A percentile compares a stretch with the other conserved stretches of the same genome.
Evolutionary conservation across 2,797 vertebrate genomes (phyloP).

Genomic region (Alectoris magna): DNA sequence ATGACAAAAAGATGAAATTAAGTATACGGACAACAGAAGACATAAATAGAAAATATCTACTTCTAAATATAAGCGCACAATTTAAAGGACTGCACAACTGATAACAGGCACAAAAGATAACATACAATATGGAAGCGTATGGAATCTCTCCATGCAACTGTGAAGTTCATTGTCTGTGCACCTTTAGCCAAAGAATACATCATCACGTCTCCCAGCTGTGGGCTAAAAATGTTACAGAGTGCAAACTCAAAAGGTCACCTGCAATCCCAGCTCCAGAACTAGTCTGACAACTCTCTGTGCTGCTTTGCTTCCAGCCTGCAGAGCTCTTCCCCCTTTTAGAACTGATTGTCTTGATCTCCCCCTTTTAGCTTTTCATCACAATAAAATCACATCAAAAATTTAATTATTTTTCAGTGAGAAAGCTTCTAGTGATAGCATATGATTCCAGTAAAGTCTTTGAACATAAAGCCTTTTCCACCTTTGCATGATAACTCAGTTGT

Average conservation of each 20-base stretch:
- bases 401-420: slow-evolving; percentile 30
- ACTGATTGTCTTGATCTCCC: background rate
- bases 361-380: background rate
- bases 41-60: background rate
- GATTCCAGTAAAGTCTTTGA: slow-evolving; percentile 9
- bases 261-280: background rate
- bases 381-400: slow-evolving; percentile 17
- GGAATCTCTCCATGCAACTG: background rate
- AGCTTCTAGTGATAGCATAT: background rate
- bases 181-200: background rate
- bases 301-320: background rate
- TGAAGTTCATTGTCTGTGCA: background rate
- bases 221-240: background rate
- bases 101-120: background rate
- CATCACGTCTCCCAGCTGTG: background rate
- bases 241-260: slow-evolving; percentile 30
- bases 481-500: background rate
- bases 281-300: background rate
- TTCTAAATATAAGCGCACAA: background rate
- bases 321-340: background rate
- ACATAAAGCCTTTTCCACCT: slow-evolving; percentile 24
- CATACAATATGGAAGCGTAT: background rate
- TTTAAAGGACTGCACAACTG: background rate
- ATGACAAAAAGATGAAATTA: background rate
- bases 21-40: background rate